Percentiles rank a stretch among this genome's conserved stretches.
Conservation (phyloP, 2,113 vertebrate genomes). For the human (Homo sapiens) region GRCh38 chr15:26676001-26676500, state of each 20-base stretch:
- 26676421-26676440: neutral
- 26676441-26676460: neutral
- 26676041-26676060: neutral
- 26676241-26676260: neutral
- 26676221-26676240: neutral
- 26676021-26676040: neutral
- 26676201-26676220: neutral
- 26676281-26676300: neutral
- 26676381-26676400: neutral
- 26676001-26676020: no score
- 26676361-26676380: neutral
- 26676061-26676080: neutral
- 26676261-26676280: neutral
- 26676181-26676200: neutral
- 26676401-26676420: neutral
- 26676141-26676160: neutral
- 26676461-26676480: neutral
- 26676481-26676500: fast-evolving
- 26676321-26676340: neutral
- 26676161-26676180: neutral
- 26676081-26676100: neutral
- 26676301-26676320: neutral
- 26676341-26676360: neutral
- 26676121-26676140: neutral
- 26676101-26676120: no score